Base-by-base conservation (phyloP, 1,140 invertebrate genomes). In the Bursaphelenchus mucronatus region DNA sequence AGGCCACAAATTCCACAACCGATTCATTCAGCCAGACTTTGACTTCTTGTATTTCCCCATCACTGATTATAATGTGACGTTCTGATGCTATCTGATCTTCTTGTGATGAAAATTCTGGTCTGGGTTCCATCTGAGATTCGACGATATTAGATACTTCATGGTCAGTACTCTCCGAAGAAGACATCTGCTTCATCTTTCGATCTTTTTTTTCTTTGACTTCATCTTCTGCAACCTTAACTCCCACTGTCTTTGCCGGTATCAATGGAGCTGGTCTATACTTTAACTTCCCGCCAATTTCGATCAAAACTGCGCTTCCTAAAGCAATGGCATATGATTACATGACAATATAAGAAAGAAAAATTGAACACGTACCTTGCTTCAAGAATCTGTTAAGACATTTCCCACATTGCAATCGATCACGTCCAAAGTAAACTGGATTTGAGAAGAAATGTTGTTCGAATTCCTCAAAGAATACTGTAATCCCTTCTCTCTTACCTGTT, bases 381-480 rank as follows among this genome's bases (percentile, higher is more conserved):
- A 56, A 19, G 53, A 73, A 73, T 17, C 70, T 15, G 15, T 39
- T 11, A 19, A 70, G 54, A 21, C 21, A 46, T 11, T 54, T 51
- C 30, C 11, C 46, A 0, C 53, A 47, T 43, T 49, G n/a, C 0
- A 43, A 41, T n/a, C 39, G 41, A n/a, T 67, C 55, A n/a, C 51
- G 51, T 9, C 39, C 61, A 40, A 58, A 30, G 21, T 69, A 75
- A 21, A 43, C 21, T 13, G 69, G 71, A 49, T 75, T 70, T 11
- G 70, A 19, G 10, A 19, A 21, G 66, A 74, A 69, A 51, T 73
- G 64, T 9, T 67, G 50, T 41, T 51, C 59, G 43, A 74, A 71
- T 53, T 67, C 61, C 69, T 74, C 4, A 54, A 71, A 40, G 11
- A 11, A 61, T 17, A 15, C 19, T 3, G 30, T 63, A n/a, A 65